Evolutionary conservation across 1,140 invertebrate genomes (phyloP).

Genomic region (Scaptomyza montana): DNA sequence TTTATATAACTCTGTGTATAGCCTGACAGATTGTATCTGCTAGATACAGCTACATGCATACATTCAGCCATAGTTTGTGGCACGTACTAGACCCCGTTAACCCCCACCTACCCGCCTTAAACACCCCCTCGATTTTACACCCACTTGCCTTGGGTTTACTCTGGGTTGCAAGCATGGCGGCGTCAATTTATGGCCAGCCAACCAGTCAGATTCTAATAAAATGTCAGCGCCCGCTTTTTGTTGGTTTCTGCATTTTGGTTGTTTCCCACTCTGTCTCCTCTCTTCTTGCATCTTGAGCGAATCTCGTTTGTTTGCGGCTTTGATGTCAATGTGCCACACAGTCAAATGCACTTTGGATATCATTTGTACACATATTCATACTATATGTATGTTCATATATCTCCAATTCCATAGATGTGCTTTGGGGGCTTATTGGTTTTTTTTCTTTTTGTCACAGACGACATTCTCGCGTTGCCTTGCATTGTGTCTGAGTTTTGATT

Average conservation of each 20-base stretch:
- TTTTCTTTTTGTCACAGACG: slow-evolving; percentile 36
- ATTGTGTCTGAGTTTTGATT: slow-evolving; percentile 54
- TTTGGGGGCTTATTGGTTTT: slow-evolving; percentile 67
- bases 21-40: slow-evolving; percentile 75
- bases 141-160: slow-evolving; percentile 27
- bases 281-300: slow-evolving; percentile 51
- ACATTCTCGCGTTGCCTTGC: slow-evolving; percentile 27
- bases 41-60: slow-evolving; percentile 49
- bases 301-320: slow-evolving; percentile 53
- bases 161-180: slow-evolving; percentile 14
- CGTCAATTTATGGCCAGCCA: slow-evolving; percentile 69
- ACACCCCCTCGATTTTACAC: background rate
- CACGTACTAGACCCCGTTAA: slow-evolving; percentile 29
- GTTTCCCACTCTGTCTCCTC: slow-evolving; percentile 18
- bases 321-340: slow-evolving; percentile 56
- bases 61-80: slow-evolving; percentile 7
- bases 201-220: slow-evolving; percentile 55
- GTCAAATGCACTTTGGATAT: slow-evolving; percentile 76
- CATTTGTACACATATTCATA: slow-evolving; percentile 19
- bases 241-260: slow-evolving; percentile 15
- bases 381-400: background rate
- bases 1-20: slow-evolving; percentile 20
- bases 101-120: background rate
- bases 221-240: slow-evolving; percentile 42
- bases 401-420: background rate